A percentile compares a stretch with the other conserved stretches of the same genome.
These are phyloP conservation scores for Asarcornis scutulata DNA, from an alignment of 2,113 vertebrate genomes.

Conservation along the genomic window DNA sequence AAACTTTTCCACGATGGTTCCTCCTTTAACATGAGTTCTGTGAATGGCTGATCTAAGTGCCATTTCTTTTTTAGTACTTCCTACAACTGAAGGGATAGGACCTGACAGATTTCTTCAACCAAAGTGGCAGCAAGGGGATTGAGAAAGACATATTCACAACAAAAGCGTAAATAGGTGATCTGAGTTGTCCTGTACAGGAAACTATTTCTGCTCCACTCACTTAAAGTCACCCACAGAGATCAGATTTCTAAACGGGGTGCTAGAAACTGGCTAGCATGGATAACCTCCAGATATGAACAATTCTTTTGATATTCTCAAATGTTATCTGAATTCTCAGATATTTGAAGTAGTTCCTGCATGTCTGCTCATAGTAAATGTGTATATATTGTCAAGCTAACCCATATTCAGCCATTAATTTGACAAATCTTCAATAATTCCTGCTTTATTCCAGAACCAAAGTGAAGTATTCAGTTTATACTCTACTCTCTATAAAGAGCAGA, in stretches of 20 bases:
- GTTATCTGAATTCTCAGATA: not conserved
- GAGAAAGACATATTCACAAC: not conserved
- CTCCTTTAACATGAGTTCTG: not conserved
- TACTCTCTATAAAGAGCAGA: not conserved
- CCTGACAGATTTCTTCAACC: not conserved
- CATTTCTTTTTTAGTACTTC: not conserved
- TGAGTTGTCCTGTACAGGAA: not conserved
- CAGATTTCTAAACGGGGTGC: not conserved
- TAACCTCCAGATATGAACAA: not conserved
- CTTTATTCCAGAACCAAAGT: not conserved
- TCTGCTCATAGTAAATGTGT: not conserved
- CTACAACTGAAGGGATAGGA: not conserved
- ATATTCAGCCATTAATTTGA: not conserved
- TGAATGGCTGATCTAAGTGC: not conserved
- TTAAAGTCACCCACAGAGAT: not conserved
- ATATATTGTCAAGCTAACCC: not conserved
- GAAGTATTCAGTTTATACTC: not conserved
- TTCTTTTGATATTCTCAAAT: not conserved
- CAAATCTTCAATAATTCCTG: not conserved
- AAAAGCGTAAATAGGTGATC: not conserved
- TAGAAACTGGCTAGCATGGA: not conserved
- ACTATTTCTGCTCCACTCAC: not conserved
- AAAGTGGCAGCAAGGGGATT: not conserved
- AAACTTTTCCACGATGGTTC: not conserved
- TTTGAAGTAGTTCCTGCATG: not conserved